Percentiles rank a stretch among this genome's conserved stretches.
Conservation (phyloP, 64 coral and sea anemone species). For the Stichodactyla mertensii region DNA sequence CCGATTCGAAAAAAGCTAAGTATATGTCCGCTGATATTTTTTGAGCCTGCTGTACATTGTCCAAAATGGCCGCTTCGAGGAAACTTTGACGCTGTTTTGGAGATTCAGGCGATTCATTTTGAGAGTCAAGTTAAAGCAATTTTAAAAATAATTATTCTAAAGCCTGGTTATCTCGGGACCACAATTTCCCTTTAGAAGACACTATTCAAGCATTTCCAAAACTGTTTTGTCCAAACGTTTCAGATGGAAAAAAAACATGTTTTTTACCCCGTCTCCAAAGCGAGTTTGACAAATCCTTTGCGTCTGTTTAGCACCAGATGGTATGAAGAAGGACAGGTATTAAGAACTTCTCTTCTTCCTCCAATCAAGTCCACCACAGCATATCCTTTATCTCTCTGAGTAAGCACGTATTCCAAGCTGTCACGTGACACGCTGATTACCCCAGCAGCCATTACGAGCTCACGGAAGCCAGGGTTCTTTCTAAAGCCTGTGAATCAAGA, state of each 20-base stretch:
- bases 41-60: too few species aligned
- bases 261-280: slow-evolving; percentile 47
- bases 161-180: too few species aligned
- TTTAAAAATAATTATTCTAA: too few species aligned
- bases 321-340: slow-evolving; percentile 28
- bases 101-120: too few species aligned
- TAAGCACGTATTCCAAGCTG: slow-evolving; percentile 22
- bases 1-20: too few species aligned
- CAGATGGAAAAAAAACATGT: background rate
- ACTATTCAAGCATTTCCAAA: too few species aligned
- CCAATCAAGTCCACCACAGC: slow-evolving; percentile 36
- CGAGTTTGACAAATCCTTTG: slow-evolving; percentile 47
- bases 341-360: slow-evolving; percentile 40
- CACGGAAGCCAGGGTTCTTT: slow-evolving; percentile 21
- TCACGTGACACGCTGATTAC: slow-evolving; percentile 42
- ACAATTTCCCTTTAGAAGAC: too few species aligned
- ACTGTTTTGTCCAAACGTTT: too few species aligned
- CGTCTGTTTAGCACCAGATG: slow-evolving; percentile 41
- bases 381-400: slow-evolving; percentile 29
- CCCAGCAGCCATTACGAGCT: slow-evolving; percentile 22
- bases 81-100: too few species aligned
- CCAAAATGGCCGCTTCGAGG: too few species aligned
- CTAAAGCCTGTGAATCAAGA: slow-evolving; percentile 22
- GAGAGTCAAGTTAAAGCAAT: too few species aligned
- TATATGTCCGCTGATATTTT: too few species aligned